Base-by-base conservation (phyloP, 1,140 invertebrate genomes). In the Rhopalosiphum padi region DNA sequence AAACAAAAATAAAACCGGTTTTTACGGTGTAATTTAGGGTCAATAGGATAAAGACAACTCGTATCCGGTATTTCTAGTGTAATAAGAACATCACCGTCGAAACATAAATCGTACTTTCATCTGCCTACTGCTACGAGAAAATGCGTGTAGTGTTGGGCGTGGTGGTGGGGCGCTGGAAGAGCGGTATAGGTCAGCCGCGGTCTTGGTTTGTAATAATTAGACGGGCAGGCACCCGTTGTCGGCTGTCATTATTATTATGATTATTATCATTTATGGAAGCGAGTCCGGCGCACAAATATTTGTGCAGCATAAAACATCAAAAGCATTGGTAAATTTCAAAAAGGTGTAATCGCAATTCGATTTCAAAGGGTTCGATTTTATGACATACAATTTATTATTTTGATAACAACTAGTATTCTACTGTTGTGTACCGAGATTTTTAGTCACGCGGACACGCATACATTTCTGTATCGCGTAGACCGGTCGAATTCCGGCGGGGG, bases 101-200 rank as follows among this genome's bases (percentile, higher is more conserved):
- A 68, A 30, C 60, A 68, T 68, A 46, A 48, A n/a, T 77, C 60
- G n/a, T 77, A 77, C 60, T 77, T 77, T 77, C 60, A 77, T 77
- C 15, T 77, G 60, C 60, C 60, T 77, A 21, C 15, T 68, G 60
- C 60, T 11, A 30, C n/a, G 60, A 15, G 15, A 77, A 77, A 77
- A n/a, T n/a, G 11, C n/a, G 60, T 35, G n/a, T 77, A 77, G 15
- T 15, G 30, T 77, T 4, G 60, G 60, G 60, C 0, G 30, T n/a
- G n/a, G 60, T 5, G 60, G 60, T 8, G 60, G 60, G 60, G 60
- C 60, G 60, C 5, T n/a, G 30, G 30, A 68, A 68, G 30, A 68
- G 60, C 60, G 60, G 60, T n/a, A 18, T n/a, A 35, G 4, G 30
- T n/a, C n/a, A 22, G 18, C n/a, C 15, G 30, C n/a, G 60, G 60